A percentile compares a stretch with the other conserved stretches of the same genome.
phyloP scores from a whole-genome alignment of 2,113 vertebrate genomes.

The Phycodurus eques region DNA sequence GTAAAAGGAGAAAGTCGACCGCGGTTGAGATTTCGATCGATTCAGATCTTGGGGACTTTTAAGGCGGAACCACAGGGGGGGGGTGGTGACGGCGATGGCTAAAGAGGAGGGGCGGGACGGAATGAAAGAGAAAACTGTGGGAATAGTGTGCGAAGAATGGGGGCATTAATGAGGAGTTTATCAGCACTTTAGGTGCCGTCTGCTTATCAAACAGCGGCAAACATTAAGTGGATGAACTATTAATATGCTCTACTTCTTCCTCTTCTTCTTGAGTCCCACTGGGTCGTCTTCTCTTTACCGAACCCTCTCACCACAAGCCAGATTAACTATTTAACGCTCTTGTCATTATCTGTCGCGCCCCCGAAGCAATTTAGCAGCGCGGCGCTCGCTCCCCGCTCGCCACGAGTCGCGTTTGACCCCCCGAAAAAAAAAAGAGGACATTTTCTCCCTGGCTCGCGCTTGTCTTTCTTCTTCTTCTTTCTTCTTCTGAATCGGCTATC shows the following conservation, averaged over 20 bases:
- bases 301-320: conserved; percentile 51
- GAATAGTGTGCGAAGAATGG: conserved; percentile 61
- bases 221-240: conserved; percentile 69
- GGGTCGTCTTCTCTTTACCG: conserved; percentile 59
- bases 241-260: conserved; percentile 53
- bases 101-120: conserved; percentile 20
- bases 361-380: conserved; percentile 58
- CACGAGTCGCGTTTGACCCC: conserved; percentile 48
- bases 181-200: conserved; percentile 65
- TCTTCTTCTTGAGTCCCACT: conserved; percentile 33
- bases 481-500: conserved; percentile 60
- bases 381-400: conserved; percentile 43
- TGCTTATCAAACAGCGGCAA: conserved; percentile 67
- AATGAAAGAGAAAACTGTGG: conserved; percentile 50
- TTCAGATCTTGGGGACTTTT: not conserved
- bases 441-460: conserved; percentile 43
- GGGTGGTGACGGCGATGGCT: conserved; percentile 21
- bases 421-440: conserved; percentile 13
- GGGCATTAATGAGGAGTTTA: conserved; percentile 66
- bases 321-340: conserved; percentile 74
- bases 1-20: not conserved
- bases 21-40: not conserved
- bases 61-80: conserved; percentile 24
- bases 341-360: conserved; percentile 61
- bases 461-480: conserved; percentile 6